Base-by-base conservation (phyloP, 2,797 vertebrate genomes). In the Spinibarbus caldwelli region DNA sequence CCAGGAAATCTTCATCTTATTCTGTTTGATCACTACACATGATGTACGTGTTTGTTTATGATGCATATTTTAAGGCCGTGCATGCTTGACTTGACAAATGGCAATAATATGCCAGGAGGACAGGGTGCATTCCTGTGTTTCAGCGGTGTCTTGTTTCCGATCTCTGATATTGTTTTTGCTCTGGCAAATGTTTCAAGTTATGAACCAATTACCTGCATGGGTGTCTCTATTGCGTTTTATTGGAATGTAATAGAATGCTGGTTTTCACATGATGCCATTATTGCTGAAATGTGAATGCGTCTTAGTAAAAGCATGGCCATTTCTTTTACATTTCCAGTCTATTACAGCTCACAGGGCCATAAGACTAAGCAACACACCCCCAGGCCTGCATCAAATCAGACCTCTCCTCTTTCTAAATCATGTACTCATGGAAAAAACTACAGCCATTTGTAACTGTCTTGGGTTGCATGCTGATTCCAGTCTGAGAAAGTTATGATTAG, bases 191-290 rank as follows among this genome's bases (percentile, higher is more conserved):
- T 88, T 87, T 88, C 78, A 82, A 57, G 81, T 88, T 88, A 88
- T 81, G 45, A 87, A 85, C 54, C 87, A 88, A 89, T 90, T 86
- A 88, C 87, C 83, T 88, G 85, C 87, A 83, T 88, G 83, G 82
- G 64, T 82, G 52, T 38, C 26, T 90, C 80, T 84, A 38, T 83
- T 84, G 83, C 38, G 59, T 73, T 73, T 85, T 73, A 62, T 57
- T 90, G 80, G 70, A 84, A 70, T 79, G 75, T 88, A 88, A 89
- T 86, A 76, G 79, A 83, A 87, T 68, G 62, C 68, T 17, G 21
- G 73, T 86, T 62, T 83, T 80, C 72, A 64, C 64, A 81, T 34
- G 59, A 81, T 38, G 73, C 77, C 77, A 79, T 89, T 86, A 88
- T 83, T 84, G 77, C 78, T 75, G 78, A 76, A 88, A 85, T 52